Evolutionary conservation across 2,888 invertebrate genomes (phyloP).

Genomic region (Cheilosia vernalis): DNA sequence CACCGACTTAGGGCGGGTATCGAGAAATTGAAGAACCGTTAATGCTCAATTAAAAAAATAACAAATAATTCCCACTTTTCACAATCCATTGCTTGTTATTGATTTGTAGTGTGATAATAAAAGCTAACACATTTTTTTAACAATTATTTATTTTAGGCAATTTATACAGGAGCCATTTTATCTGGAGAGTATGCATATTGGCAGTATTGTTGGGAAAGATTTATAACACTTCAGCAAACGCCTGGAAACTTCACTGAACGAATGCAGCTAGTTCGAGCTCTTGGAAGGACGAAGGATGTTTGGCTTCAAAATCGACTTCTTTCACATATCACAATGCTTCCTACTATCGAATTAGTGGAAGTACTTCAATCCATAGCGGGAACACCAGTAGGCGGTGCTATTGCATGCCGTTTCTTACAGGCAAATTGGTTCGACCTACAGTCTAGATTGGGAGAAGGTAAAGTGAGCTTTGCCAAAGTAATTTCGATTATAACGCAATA

Average conservation of each 20-base stretch:
- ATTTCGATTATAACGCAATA: slow-evolving; percentile 84
- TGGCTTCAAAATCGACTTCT: slow-evolving; percentile 84
- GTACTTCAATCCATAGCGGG: slow-evolving; percentile 83
- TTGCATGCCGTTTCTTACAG: slow-evolving; percentile 83
- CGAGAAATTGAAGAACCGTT: no score
- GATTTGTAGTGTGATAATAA: no score
- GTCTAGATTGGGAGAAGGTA: slow-evolving; percentile 82
- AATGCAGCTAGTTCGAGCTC: slow-evolving; percentile 82
- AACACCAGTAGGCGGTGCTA: slow-evolving; percentile 83
- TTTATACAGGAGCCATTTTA: slow-evolving; percentile 83
- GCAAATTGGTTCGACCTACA: slow-evolving; percentile 83
- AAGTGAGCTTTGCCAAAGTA: slow-evolving; percentile 83
- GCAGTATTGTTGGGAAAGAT: slow-evolving; percentile 84
- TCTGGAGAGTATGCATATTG: slow-evolving; percentile 83
- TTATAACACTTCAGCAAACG: slow-evolving; percentile 80
- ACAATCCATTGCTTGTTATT: no score
- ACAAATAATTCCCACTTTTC: no score
- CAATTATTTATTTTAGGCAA: slow-evolving; percentile 78
- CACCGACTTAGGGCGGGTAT: no score
- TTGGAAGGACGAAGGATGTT: slow-evolving; percentile 83
- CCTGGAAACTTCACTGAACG: slow-evolving; percentile 83
- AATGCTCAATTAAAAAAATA: no score
- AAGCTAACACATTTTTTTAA: no score
- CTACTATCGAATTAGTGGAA: slow-evolving; percentile 83
- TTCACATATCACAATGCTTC: slow-evolving; percentile 83